phyloP scores from a whole-genome alignment of 2,888 invertebrate species.

The Drosophila anomalata region DNA sequence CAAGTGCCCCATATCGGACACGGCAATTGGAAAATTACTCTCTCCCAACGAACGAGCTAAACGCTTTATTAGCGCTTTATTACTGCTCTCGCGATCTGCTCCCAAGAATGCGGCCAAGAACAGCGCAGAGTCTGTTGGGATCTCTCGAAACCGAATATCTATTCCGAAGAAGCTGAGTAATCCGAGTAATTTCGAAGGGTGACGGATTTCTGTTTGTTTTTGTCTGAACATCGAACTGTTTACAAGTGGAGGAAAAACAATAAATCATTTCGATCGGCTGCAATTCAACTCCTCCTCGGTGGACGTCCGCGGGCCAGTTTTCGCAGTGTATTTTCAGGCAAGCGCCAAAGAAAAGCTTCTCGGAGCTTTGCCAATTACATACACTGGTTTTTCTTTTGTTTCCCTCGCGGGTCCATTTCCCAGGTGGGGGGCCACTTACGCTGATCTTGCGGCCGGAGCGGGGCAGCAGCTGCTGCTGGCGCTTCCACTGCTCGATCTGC shows the following conservation, averaged over 20 bases:
- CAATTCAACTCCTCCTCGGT: neutral
- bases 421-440: conserved; percentile 51
- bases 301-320: neutral
- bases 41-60: conserved; percentile 25
- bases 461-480: conserved; percentile 60
- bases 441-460: conserved; percentile 66
- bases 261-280: neutral
- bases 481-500: conserved; percentile 74
- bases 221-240: neutral
- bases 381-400: conserved; percentile 21
- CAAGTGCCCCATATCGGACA: conserved; percentile 19
- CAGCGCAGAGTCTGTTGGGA: conserved; percentile 8
- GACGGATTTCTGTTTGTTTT: neutral
- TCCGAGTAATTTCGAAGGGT: neutral
- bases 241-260: neutral
- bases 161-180: neutral
- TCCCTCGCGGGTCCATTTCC: neutral
- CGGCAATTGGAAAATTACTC: conserved; percentile 44
- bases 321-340: neutral
- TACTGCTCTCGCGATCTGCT: conserved; percentile 1
- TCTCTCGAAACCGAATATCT: neutral
- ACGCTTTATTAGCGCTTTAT: conserved; percentile 3
- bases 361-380: conserved; percentile 4
- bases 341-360: conserved; percentile 11
- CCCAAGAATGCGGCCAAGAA: conserved; percentile 31